Evolutionary conservation across 64 coral and sea anemone genomes (phyloP), one percentile per base, ranked within the genome.

Genomic region (Stichodactyla helianthus): DNA sequence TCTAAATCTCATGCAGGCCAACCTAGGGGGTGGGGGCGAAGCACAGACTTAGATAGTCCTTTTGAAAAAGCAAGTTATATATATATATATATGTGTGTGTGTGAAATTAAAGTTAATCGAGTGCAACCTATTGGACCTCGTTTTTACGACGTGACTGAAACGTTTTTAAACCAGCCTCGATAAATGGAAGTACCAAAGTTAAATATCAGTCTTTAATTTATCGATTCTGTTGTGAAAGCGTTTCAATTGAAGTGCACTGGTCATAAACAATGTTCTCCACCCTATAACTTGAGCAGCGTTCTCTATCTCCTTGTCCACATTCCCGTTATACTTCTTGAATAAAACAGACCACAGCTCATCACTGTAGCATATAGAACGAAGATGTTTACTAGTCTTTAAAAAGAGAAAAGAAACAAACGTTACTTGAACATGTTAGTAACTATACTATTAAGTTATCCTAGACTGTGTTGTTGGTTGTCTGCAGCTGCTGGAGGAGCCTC

Each of bases 191-290:
- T 44, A 44, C 35, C 35, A 44, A 44, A 44, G 35, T 44, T 59
- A 59, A 15, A 11, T 58, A 15, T 3, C 56, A 11, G 56, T 8
- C 61, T 16, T 64, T 15, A 7, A 6, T 26, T 23, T 74, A 13
- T 74, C 25, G 4, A 74, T 31, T 31, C 27, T 31, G n/a, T 74
- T 74, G 68, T 4, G 35, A 9, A 74, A 74, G n/a, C 68, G 68
- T 31, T 31, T 74, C 10, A 11, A 31, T 1, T 74, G 68, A 8
- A 81, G 78, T 4, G 78, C 25, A 20, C 35, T 52, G 11, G 78
- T 20, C 35, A 52, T 81, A 8, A 81, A 81, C 5, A 81, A 16
- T 54, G 78, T 81, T 52, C 78, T 81, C 78, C 78, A 81, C 14
- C 78, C 78, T 1, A 81, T n/a, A 11, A 81, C 52, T 54, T 81